These are phyloP conservation scores for Gymnarchus niloticus DNA, from an alignment of 2,113 vertebrate species.

Conservation along the genomic window DNA sequence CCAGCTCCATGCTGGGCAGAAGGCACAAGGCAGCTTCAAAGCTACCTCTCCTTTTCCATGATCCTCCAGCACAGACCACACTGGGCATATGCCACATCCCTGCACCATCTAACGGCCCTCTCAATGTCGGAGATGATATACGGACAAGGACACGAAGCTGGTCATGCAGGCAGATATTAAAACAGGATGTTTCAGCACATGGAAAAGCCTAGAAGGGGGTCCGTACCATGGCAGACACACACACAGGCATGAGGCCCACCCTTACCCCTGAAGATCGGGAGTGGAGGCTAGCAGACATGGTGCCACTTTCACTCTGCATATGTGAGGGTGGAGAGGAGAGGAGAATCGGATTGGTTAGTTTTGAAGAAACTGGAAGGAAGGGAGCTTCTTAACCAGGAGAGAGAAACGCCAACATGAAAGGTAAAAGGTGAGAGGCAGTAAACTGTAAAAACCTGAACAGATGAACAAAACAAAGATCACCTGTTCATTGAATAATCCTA, in stretches of 20 bases:
- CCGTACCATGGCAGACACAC: too few relatives aligned
- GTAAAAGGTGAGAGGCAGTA: not conserved
- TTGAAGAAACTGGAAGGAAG: not conserved
- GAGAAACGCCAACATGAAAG: not conserved
- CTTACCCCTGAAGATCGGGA: slow-evolving; percentile 1
- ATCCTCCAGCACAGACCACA: not conserved
- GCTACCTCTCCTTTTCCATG: not conserved
- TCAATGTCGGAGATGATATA: not conserved
- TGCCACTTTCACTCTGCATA: not conserved
- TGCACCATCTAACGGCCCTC: not conserved
- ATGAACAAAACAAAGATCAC: not conserved
- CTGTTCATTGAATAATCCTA: not conserved
- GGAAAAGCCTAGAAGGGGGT: too few relatives aligned
- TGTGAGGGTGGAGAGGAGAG: not conserved
- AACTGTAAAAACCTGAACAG: not conserved
- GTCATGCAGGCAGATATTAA: not conserved
- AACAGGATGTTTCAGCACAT: too few relatives aligned
- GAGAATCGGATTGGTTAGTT: not conserved
- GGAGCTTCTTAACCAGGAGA: too few relatives aligned
- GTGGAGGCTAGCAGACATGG: not conserved
- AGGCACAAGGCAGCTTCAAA: not conserved
- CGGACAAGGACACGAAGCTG: not conserved
- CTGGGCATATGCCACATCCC: not conserved
- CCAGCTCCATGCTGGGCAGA: not conserved
- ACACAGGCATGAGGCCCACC: not conserved